Base-by-base conservation (phyloP, 2,113 vertebrate genomes). In the Vulpes vulpes region DNA sequence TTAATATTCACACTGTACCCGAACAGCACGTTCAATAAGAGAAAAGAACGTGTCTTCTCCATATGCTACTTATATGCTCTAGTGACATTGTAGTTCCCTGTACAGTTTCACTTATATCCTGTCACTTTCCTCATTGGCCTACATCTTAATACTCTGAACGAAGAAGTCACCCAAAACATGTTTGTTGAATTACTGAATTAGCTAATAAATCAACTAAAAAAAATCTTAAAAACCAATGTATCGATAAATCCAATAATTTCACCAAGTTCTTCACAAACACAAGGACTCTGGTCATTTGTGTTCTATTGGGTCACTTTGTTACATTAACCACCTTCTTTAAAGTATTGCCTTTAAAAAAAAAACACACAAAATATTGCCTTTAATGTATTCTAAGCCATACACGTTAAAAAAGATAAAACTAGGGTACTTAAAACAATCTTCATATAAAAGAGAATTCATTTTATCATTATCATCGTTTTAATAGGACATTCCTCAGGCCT, bases 301-400 rank as follows among this genome's bases (percentile, higher is more conserved):
- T 65, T 91, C 35, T 69, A 64, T 38, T 85, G 69, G 10, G 30
- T n/a, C 20, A 8, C 14, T 92, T 86, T 59, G 38, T 94, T 84
- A 67, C 25, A 80, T 62, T 55, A n/a, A 32, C 23, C 23, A 23
- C 19, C 11, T 90, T 81, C 17, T 89, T 32, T 25, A 90, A 94
- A 94, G 89, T 92, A 25, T 23, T 87, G 30, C 7, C 19, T 76
- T 80, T 53, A 92, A 57, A 86, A 86, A 86, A 62, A 81, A 94
- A 43, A 43, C 43, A 43, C 43, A 43, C 6, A 43, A 43, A 93
- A 89, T 89, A 25, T 16, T 90, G 25, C 4, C 23, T 81, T 80
- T 49, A 94, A 59, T 59, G 17, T 69, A 67, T 20, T 67, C 23
- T 79, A 78, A 88, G 53, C 1, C 11, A 85, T 11, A 35, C 32